Evolutionary conservation across 1,140 invertebrate genomes (phyloP), one percentile per base, ranked within the genome.

Genomic region (Drosophila chauvacae): DNA sequence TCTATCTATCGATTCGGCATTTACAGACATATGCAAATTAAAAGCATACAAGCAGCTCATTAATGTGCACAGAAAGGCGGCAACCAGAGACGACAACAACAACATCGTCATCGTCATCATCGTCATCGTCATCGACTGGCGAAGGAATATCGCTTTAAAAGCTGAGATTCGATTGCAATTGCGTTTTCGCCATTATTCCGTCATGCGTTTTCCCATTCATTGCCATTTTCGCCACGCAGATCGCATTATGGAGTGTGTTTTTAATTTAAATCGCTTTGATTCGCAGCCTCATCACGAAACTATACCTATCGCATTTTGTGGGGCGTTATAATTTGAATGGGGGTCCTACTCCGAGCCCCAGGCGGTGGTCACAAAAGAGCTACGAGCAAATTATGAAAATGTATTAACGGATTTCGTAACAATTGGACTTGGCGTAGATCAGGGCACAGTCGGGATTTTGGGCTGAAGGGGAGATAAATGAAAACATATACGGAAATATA

Each of bases 1-100:
- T 87, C 84, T 80, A 87, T 87, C 77, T 74, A 80, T 87, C 83
- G 83, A 87, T 87, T 87, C 80, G 73, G 77, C 84, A 87, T 87
- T 87, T 88, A 87, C 84, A 87, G 84, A 87, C 84, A 87, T 87
- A 87, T 87, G 84, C 84, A 87, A 87, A 87, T 87, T 80, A 87
- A 87, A 87, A 87, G 84, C 83, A 87, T 87, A 87, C 83, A 87
- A 87, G 84, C 84, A 87, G 80, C 84, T 87, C 84, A 87, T 87
- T 87, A 87, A 88, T 83, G 80, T 66, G 63, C 77, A 60, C 81
- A 81, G 65, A 81, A 78, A 74, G 61, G 42, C 56, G 45, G 51
- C 70, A 55, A 55, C 59, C 71, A 77, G 33, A 63, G 48, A 51
- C 57, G 57, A 30, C 69, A 58, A 51, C 44, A 70, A 42, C 37